Evolutionary conservation across 2,113 vertebrate species (phyloP), one percentile per base, ranked within the genome.

Genomic region (Scytalopus superciliaris): DNA sequence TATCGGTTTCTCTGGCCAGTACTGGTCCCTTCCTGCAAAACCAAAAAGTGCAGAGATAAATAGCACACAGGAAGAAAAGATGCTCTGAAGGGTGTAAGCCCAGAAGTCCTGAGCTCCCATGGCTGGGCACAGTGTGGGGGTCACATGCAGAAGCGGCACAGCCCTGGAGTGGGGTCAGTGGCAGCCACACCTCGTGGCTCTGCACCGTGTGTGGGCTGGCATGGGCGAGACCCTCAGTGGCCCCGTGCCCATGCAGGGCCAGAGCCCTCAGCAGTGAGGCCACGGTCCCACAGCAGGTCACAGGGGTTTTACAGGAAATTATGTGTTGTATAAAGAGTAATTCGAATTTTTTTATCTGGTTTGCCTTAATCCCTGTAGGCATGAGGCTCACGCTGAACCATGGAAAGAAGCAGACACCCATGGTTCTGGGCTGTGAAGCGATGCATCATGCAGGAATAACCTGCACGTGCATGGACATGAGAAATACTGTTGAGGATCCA

Each of bases 161-260:
- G 30, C 22, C 23, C 35, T 68, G 0, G 2, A 39, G 27, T 4
- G 2, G n/a, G 23, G 44, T 21, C 0, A 0, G 22, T 19, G 53
- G 47, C 3, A 6, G 45, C 35, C 7, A 0, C 2, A 1, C 5
- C 63, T 67, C 3, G 1, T 7, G 37, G 35, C 15, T 59, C 66
- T 23, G 60, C 60, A 45, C n/a, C n/a, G n/a, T n/a, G n/a, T n/a
- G n/a, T n/a, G n/a, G n/a, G n/a, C n/a, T n/a, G n/a, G n/a, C n/a
- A n/a, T n/a, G n/a, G n/a, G n/a, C n/a, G 40, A 42, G 40, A 10
- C 40, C 40, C 40, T 10, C 10, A 42, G 40, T 14, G 40, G 40
- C 40, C 14, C 40, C 40, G 40, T 42, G 40, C 40, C 40, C 14
- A 14, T 42, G 40, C 40, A 14, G 40, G 40, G 40, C 40, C 40